phyloP scores from a whole-genome alignment of 2,113 vertebrate genomes.

The Rhodinocichla rosea region DNA sequence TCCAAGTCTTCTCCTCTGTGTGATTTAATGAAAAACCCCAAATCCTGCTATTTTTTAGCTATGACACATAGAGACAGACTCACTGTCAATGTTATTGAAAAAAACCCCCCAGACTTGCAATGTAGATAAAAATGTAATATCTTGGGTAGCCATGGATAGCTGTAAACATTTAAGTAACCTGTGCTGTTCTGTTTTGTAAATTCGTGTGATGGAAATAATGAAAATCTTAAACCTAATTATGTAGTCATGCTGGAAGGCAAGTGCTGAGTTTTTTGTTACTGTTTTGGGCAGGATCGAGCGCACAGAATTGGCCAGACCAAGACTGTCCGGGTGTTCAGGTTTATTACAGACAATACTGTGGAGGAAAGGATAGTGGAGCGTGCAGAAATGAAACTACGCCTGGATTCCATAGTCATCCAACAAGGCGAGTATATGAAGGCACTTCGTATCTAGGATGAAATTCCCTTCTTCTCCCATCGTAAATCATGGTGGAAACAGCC shows the following conservation, averaged over 20 bases:
- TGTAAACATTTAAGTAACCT: not conserved
- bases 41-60: not conserved
- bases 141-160: too few relatives aligned
- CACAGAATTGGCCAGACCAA: constrained; percentile 98
- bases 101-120: not conserved
- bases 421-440: constrained; percentile 77
- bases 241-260: not conserved
- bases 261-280: not conserved
- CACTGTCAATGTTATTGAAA: rapidly evolving
- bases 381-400: constrained; percentile 94
- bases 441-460: rapidly evolving
- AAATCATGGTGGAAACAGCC: not conserved
- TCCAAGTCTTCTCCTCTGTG: not conserved
- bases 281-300: constrained; percentile 85
- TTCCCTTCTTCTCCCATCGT: not conserved
- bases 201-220: not conserved
- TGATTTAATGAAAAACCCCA: not conserved
- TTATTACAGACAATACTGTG: constrained; percentile 96
- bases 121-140: not conserved
- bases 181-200: not conserved
- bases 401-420: constrained; percentile 98
- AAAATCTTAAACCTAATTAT: too few relatives aligned
- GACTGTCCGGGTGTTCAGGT: constrained; percentile 94
- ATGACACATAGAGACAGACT: not conserved
- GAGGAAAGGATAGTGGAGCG: constrained; percentile 97